Conservation (phyloP, 2,797 vertebrate species). For the Garrulus glandarius region DNA sequence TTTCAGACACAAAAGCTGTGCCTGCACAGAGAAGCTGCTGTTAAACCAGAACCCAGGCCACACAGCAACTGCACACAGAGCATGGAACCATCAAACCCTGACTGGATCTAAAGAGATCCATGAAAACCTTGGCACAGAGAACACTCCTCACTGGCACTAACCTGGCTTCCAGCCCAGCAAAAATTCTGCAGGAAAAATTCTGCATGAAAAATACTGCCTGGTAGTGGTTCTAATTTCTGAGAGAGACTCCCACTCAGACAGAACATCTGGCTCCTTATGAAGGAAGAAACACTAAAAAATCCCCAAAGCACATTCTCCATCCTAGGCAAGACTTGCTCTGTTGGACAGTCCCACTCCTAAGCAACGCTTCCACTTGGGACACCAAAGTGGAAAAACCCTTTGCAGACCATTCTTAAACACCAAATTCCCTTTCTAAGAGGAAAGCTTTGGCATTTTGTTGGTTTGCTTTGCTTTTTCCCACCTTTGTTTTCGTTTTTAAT, state of each 20-base stretch:
- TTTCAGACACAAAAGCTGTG: neutral
- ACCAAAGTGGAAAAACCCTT: neutral
- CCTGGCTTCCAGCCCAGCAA: neutral
- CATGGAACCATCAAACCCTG: neutral
- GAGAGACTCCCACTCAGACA: neutral
- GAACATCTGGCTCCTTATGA: neutral
- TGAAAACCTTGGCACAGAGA: neutral
- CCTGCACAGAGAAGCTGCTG: neutral
- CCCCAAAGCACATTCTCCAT: neutral
- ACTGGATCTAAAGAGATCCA: neutral
- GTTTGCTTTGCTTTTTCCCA: neutral
- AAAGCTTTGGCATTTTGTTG: neutral
- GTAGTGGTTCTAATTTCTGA: neutral
- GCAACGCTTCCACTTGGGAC: neutral
- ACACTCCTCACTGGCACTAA: neutral
- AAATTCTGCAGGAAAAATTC: neutral
- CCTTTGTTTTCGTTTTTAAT: neutral
- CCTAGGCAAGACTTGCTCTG: neutral
- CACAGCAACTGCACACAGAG: neutral
- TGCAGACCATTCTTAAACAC: neutral
- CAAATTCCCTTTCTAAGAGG: neutral
- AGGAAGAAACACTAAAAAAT: neutral
- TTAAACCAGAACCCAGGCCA: neutral
- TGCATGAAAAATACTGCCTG: neutral
- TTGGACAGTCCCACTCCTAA: neutral